Percentiles rank a stretch among this genome's conserved stretches.
These are phyloP conservation scores for Galagoides demidoff DNA, from an alignment of 2,797 vertebrate species.

Conservation along the genomic window DNA sequence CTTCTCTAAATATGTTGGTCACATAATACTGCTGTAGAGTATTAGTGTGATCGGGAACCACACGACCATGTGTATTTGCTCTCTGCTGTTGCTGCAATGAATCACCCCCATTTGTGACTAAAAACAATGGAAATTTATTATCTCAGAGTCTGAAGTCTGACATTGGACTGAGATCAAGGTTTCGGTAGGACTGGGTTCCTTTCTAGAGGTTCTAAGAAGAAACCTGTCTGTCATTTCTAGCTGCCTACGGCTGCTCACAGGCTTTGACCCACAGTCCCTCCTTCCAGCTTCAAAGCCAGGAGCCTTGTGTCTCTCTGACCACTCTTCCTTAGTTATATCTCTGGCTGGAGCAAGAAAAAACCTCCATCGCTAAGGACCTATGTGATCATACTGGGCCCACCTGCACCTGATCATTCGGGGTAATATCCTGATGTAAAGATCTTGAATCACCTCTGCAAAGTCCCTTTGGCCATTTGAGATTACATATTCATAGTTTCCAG, in stretches of 20 bases:
- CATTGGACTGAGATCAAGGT: not conserved
- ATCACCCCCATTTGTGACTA: not conserved
- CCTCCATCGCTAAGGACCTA: not conserved
- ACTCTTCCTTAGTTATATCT: not conserved
- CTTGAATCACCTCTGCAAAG: not conserved
- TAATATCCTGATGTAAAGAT: not conserved
- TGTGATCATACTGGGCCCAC: not conserved
- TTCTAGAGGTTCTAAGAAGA: not conserved
- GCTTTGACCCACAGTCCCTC: too few relatives aligned
- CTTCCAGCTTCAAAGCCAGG: not conserved
- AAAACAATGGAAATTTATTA: not conserved
- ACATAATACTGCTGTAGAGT: not conserved
- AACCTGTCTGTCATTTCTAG: not conserved
- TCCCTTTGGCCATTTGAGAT: not conserved
- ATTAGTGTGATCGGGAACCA: not conserved
- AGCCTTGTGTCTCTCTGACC: not conserved
- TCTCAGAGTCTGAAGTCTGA: not conserved
- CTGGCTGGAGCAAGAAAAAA: not conserved
- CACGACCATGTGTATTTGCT: too few relatives aligned
- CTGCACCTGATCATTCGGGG: not conserved
- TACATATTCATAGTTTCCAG: not conserved
- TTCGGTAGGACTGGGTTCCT: not conserved
- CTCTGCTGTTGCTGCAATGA: not conserved
- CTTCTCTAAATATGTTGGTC: not conserved
- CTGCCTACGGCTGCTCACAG: not conserved